Conservation (phyloP, 2,888 invertebrate genomes). For the Phalera bucephala region DNA sequence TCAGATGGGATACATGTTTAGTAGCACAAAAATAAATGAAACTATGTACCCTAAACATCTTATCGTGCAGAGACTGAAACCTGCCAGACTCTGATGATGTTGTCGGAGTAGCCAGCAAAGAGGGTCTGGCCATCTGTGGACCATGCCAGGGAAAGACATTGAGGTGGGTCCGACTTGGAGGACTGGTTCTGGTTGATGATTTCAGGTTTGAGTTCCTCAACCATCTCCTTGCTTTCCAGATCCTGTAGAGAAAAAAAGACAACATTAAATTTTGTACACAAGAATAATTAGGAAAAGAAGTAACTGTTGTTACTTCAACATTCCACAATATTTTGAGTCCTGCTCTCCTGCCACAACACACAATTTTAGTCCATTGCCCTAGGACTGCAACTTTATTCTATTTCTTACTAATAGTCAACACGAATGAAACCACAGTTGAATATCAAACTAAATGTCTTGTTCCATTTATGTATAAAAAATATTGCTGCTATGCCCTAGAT, state of each 20-base stretch:
- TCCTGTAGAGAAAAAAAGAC: conserved; percentile 83
- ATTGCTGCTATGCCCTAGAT: too few species aligned
- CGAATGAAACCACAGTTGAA: too few species aligned
- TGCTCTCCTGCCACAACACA: too few species aligned
- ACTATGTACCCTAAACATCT: conserved; percentile 47
- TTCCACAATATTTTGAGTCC: too few species aligned
- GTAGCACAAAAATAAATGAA: conserved; percentile 79
- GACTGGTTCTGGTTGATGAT: conserved; percentile 89
- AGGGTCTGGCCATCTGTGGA: conserved; percentile 99
- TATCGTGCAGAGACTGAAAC: conserved; percentile 94
- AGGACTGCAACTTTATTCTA: too few species aligned
- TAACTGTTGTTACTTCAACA: too few species aligned
- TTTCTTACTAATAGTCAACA: too few species aligned
- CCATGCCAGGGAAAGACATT: conserved; percentile 99
- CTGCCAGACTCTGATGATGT: conserved; percentile 99
- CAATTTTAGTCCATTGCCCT: too few species aligned
- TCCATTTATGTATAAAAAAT: too few species aligned
- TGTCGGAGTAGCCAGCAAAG: conserved; percentile 99
- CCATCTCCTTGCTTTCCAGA: conserved; percentile 99
- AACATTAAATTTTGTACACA: neutral
- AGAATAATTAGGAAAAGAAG: too few species aligned
- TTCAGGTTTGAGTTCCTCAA: conserved; percentile 98
- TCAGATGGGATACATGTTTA: conserved; percentile 24
- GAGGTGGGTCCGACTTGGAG: conserved; percentile 95
- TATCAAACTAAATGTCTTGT: too few species aligned